Percentiles rank a stretch among this genome's conserved stretches.
phyloP scores from a whole-genome alignment of 1,140 invertebrate species.

The Ceratina japonica region DNA sequence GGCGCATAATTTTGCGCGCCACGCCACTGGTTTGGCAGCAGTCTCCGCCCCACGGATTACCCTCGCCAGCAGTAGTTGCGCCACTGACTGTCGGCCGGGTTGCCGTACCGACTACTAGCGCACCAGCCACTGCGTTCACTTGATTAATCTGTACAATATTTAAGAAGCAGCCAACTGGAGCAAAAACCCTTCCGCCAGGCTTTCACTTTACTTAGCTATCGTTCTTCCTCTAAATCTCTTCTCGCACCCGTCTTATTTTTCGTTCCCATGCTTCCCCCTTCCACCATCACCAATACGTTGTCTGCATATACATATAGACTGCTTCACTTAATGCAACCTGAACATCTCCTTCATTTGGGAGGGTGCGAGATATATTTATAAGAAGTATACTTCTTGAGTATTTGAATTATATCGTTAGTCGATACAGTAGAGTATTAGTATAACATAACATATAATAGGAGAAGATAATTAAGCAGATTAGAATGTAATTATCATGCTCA shows the following conservation, averaged over 20 bases:
- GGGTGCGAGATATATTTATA: too few species aligned
- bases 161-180: constrained; percentile 55
- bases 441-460: too few species aligned
- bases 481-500: too few species aligned
- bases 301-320: too few species aligned
- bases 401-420: too few species aligned
- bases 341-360: too few species aligned
- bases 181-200: constrained; percentile 46
- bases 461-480: too few species aligned
- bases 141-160: constrained; percentile 74
- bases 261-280: background rate
- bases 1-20: constrained; percentile 68
- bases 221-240: constrained; percentile 47
- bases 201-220: constrained; percentile 41
- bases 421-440: too few species aligned
- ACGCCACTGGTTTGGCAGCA: constrained; percentile 5
- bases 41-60: constrained; percentile 2
- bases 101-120: constrained; percentile 21
- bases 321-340: too few species aligned
- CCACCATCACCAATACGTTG: too few species aligned
- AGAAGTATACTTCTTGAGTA: too few species aligned
- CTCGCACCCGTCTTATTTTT: constrained; percentile 36
- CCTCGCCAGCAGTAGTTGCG: background rate
- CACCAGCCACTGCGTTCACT: constrained; percentile 38
- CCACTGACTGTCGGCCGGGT: constrained; percentile 40